Evolutionary conservation across 2,113 vertebrate genomes (phyloP), one percentile per base, ranked within the genome.

Genomic region (Alethe castanea): DNA sequence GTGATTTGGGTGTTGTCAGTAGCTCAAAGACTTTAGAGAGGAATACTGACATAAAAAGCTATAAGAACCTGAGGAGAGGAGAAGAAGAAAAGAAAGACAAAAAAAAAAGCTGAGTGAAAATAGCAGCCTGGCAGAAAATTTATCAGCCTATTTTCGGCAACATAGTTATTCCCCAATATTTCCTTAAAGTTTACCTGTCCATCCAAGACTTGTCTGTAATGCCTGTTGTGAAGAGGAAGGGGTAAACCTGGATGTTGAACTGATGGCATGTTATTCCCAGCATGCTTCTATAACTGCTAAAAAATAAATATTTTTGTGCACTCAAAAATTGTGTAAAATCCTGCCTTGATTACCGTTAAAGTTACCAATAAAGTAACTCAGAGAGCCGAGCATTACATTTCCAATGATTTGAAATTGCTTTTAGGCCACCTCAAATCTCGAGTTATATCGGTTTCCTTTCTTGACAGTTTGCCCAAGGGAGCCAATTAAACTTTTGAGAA

Each of bases 401-500:
- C 31, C 54, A 74, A 4, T 62, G 62, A 93, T 83, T 72, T 84
- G 67, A 95, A 81, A 70, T 52, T 83, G 52, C 64, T 96, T 94
- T 92, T 69, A 94, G 69, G 54, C 65, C 72, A 67, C 53, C 65
- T 94, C 80, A 94, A 72, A 86, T 90, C 47, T 42, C 56, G 47
- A 80, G 52, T 72, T 38, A 5, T 74, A 45, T 85, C 11, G 3
- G 36, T 83, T 95, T 95, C 60, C 52, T 91, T 86, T 88, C 67
- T 70, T 93, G 64, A 86, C 85, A 74, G 79, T 83, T 90, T 92
- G 81, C 87, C 72, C 88, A 40, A 88, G 93, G 90, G 93, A 97
- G 76, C 93, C 87, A 96, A 95, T 96, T 96, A 95, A 85, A 95
- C 59, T 83, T 88, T 71, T 74, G 64, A 88, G 85, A 96, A 40